Evolutionary conservation across 1,140 invertebrate species (phyloP), one percentile per base, ranked within the genome.

Genomic region (Subanguina moxae): DNA sequence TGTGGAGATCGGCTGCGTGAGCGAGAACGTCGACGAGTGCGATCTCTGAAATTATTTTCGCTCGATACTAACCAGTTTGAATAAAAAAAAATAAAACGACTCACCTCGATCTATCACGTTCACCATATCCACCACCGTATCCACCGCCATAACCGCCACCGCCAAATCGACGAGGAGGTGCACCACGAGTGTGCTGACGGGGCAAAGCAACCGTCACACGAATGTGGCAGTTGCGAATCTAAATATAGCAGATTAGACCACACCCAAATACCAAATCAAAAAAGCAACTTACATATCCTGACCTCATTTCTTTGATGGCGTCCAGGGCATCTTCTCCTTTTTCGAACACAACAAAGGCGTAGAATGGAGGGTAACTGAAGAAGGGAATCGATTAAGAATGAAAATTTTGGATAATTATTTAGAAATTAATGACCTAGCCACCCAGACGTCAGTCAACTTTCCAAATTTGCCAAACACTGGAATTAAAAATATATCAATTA

Each of bases 331-430:
- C 68, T 13, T 64, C 27, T 11, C 19, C n/a, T 32, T 74, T 15
- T 42, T 70, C 68, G 27, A 21, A 70, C 7, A 70, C 68, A 30
- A 70, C 68, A 23, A 70, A 70, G 17, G 72, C 68, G 71, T 70
- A 70, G 57, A 70, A 75, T 70, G 68, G 68, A 1, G 68, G 68
- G n/a, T 67, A 73, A 38, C 30, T n/a, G n/a, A n/a, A n/a, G n/a
- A n/a, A n/a, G n/a, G n/a, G n/a, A n/a, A n/a, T n/a, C n/a, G n/a
- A n/a, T n/a, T n/a, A n/a, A n/a, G n/a, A n/a, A n/a, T n/a, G n/a
- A n/a, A n/a, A n/a, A n/a, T n/a, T n/a, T n/a, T n/a, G n/a, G n/a
- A n/a, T n/a, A n/a, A n/a, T n/a, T n/a, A n/a, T n/a, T n/a, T n/a
- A n/a, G n/a, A n/a, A n/a, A n/a, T n/a, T n/a, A n/a, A n/a, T n/a